These are phyloP conservation scores for Amphimedon queenslandica DNA, from an alignment of 37 sponge, comb jelly and placozoan genomes.

Conservation along the genomic window DNA sequence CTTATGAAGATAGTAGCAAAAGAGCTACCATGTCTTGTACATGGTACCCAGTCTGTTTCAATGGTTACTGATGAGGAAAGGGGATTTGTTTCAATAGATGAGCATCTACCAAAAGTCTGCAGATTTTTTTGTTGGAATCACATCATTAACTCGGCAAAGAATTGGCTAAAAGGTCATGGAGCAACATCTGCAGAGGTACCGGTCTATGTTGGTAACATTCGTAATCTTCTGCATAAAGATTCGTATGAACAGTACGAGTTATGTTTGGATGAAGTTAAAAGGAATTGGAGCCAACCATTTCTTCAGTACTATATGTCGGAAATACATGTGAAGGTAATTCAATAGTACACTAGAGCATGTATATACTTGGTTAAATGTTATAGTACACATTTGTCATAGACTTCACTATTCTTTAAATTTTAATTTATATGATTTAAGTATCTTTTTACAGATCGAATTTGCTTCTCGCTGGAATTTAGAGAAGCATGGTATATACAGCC, in stretches of 20 bases:
- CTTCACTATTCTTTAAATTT: no score
- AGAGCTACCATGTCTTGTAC: slow-evolving; percentile 1
- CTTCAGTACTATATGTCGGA: slow-evolving; percentile 11
- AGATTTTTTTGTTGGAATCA: slow-evolving; percentile 37
- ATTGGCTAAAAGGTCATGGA: slow-evolving; percentile 29
- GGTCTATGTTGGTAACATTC: slow-evolving; percentile 10
- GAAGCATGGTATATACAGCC: background rate
- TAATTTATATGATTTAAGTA: no score
- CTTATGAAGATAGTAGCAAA: background rate
- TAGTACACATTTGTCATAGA: background rate
- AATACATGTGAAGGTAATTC: slow-evolving; percentile 6
- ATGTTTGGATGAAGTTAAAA: background rate
- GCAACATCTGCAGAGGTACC: slow-evolving; percentile 7
- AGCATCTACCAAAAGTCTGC: background rate
- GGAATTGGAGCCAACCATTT: slow-evolving; percentile 19
- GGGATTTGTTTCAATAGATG: slow-evolving; percentile 10
- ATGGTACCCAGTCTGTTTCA: background rate
- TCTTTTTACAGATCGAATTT: no score
- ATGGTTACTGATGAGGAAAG: slow-evolving; percentile 34
- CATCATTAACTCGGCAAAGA: slow-evolving; percentile 12
- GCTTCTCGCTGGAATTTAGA: slow-evolving; percentile 15
- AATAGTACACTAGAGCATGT: no score
- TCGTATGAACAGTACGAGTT: slow-evolving; percentile 1
- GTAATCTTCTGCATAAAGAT: slow-evolving; percentile 15
- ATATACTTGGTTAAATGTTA: background rate